A percentile compares a stretch with the other conserved stretches of the same genome.
Conservation (phyloP, 2,888 invertebrate genomes). For the Phoenoteleia sp. region DNA sequence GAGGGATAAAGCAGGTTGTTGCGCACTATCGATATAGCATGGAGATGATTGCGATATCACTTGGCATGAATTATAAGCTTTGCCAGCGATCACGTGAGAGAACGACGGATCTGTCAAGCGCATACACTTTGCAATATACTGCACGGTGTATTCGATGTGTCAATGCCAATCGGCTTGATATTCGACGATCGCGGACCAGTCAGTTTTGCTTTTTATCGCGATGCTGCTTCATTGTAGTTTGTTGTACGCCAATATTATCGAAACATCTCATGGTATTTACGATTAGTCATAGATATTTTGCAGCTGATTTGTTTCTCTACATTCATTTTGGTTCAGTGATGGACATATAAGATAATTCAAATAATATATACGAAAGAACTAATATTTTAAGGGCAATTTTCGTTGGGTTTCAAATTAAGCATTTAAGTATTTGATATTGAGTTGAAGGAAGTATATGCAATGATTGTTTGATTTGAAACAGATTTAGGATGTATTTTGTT, state of each 20-base stretch:
- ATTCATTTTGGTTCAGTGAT: constrained; percentile 45
- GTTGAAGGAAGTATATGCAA: too few species aligned
- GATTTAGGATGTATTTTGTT: too few species aligned
- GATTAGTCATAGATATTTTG: constrained; percentile 55
- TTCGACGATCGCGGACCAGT: constrained; percentile 62
- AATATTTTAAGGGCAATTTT: too few species aligned
- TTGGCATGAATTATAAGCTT: constrained; percentile 77
- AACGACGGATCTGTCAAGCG: constrained; percentile 78
- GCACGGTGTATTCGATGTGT: constrained; percentile 62
- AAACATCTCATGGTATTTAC: constrained; percentile 60
- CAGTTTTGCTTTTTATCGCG: constrained; percentile 69
- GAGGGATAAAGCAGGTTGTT: constrained; percentile 58
- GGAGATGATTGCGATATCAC: constrained; percentile 69
- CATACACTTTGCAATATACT: constrained; percentile 70
- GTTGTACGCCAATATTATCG: constrained; percentile 46
- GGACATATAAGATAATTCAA: constrained; percentile 24
- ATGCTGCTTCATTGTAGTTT: constrained; percentile 63
- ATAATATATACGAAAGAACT: constrained; percentile 25
- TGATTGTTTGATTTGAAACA: too few species aligned
- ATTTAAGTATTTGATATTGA: too few species aligned
- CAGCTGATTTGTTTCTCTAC: constrained; percentile 26
- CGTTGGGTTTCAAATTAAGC: too few species aligned
- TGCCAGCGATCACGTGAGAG: constrained; percentile 76
- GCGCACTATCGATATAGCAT: constrained; percentile 51
- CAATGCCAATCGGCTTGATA: constrained; percentile 72